Evolutionary conservation across 30 jellyfish, hydroid and myxozoan species (phyloP).

Genomic region (Nemopilema nomurai): DNA sequence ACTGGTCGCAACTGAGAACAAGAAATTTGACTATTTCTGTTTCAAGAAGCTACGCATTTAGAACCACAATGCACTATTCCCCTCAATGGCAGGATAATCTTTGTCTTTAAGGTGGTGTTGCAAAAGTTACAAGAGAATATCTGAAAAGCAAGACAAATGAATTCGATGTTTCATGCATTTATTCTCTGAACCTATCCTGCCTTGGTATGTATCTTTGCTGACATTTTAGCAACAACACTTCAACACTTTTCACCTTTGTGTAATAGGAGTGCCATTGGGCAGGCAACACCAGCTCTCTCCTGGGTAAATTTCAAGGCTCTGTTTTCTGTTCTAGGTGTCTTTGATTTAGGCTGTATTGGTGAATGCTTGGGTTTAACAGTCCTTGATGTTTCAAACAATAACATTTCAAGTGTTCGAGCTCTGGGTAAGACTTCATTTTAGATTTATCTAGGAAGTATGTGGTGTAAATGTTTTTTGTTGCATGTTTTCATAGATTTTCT

Average conservation of each 20-base stretch:
- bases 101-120: no score
- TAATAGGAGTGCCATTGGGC: no score
- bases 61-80: no score
- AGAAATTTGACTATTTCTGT: no score
- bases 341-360: slow-evolving; percentile 65
- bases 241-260: no score
- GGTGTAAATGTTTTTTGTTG: no score
- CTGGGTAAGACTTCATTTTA: slow-evolving; percentile 38
- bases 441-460: no score
- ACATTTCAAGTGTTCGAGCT: slow-evolving; percentile 39
- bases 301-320: not conserved
- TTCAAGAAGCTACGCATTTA: no score
- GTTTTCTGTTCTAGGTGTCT: slow-evolving; percentile 26
- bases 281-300: no score
- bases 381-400: slow-evolving; percentile 51
- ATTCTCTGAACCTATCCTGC: slow-evolving; percentile 25
- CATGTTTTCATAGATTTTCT: not conserved
- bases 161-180: slow-evolving; percentile 55
- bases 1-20: no score
- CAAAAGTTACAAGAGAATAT: slow-evolving; percentile 41
- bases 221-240: no score
- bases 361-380: slow-evolving; percentile 54
- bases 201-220: slow-evolving; percentile 13
- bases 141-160: slow-evolving; percentile 43
- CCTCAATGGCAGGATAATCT: no score